Percentiles rank a stretch among this genome's conserved stretches.
Evolutionary conservation across 2,113 vertebrate genomes (phyloP).

Genomic region (Syrmaticus mikado): DNA sequence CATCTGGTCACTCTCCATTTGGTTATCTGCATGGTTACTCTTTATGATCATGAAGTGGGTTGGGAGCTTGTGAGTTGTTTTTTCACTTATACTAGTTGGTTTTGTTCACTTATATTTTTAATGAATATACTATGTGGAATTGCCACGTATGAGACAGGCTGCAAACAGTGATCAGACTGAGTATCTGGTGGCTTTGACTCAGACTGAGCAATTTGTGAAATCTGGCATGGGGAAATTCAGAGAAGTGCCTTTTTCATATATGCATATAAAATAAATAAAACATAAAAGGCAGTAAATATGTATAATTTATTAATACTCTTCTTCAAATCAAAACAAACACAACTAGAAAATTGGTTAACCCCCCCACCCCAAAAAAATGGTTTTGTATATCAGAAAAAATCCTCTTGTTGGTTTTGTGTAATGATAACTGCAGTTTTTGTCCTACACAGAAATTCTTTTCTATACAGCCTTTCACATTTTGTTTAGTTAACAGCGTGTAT

Average conservation of each 20-base stretch:
- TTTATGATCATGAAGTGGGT: not conserved
- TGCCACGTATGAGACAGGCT: not conserved
- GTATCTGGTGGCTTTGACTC: not conserved
- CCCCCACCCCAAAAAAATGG: not conserved
- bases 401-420: not conserved
- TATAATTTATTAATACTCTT: not conserved
- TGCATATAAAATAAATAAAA: not conserved
- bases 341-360: not conserved
- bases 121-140: not conserved
- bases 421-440: not conserved
- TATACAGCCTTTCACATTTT: not conserved
- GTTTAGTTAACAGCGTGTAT: not conserved
- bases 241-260: not conserved
- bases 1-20: not conserved
- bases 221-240: not conserved
- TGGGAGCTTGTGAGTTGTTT: not conserved
- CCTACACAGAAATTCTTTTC: not conserved
- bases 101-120: not conserved
- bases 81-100: no score
- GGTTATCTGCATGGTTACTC: not conserved
- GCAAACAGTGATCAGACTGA: not conserved
- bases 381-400: conserved; percentile 16
- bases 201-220: not conserved
- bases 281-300: not conserved
- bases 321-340: not conserved